These are phyloP conservation scores for Barypeithes pellucidus DNA, from an alignment of 2,888 invertebrate genomes.

Conservation along the genomic window DNA sequence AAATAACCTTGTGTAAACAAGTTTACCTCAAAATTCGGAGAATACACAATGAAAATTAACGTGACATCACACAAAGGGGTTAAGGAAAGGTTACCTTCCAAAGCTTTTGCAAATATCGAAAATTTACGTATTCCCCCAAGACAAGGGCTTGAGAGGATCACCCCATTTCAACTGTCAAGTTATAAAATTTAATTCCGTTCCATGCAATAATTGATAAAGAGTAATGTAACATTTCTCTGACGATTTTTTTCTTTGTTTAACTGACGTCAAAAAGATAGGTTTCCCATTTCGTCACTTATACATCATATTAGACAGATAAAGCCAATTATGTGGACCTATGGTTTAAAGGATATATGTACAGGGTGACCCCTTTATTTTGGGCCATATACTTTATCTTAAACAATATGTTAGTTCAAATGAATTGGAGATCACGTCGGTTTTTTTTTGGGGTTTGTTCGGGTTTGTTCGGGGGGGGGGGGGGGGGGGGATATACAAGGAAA, in stretches of 20 bases:
- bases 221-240: background rate
- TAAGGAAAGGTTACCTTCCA: background rate
- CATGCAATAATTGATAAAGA: slow-evolving; percentile 3
- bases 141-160: background rate
- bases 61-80: slow-evolving; percentile 5
- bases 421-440: too few relatives aligned
- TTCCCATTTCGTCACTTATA: too few relatives aligned
- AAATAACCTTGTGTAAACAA: background rate
- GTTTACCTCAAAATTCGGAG: slow-evolving; percentile 2
- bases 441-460: too few relatives aligned
- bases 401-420: too few relatives aligned
- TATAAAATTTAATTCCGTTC: slow-evolving; percentile 1
- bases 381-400: too few relatives aligned
- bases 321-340: too few relatives aligned
- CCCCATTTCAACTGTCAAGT: slow-evolving; percentile 13
- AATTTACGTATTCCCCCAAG: slow-evolving; percentile 3
- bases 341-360: too few relatives aligned
- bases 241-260: background rate
- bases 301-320: too few relatives aligned
- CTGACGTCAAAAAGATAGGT: too few relatives aligned
- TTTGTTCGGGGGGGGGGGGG: too few relatives aligned
- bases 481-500: too few relatives aligned
- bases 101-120: slow-evolving; percentile 5
- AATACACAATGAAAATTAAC: background rate
- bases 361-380: too few relatives aligned